Evolutionary conservation across 2,797 vertebrate genomes (phyloP), one percentile per base, ranked within the genome.

Genomic region (Threskiornis aethiopicus): DNA sequence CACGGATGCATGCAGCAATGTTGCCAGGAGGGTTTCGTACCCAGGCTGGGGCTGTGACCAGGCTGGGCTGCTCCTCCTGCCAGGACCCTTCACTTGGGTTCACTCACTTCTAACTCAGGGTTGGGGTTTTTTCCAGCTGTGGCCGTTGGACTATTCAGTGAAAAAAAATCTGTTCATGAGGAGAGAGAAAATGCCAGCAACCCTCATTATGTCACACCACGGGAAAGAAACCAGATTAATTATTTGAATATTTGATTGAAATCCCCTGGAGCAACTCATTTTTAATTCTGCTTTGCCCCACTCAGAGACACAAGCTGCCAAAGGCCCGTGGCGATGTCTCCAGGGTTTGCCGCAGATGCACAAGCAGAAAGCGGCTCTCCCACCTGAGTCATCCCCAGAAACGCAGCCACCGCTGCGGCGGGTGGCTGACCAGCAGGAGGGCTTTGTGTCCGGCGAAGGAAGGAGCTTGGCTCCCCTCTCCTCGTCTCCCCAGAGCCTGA

Each of bases 391-490:
- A 24, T 13, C 41, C 65, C 70, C 1, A 0, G 59, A 89, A 87
- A 71, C 1, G 2, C 65, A 25, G 17, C 33, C 54, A 33, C 20
- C 5, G 0, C 33, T 2, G 0, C 39, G 41, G 22, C 3, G 2
- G 19, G 33, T 2, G 2, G 49, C 39, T 4, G 2, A 24, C 1
- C 5, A 62, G 33, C 28, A 64, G 59, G 41, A 58, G 49, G 39
- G 25, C 28, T 83, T 52, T 2, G 3, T 2, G 35, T 15, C 42
- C 5, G 2, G 58, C 5, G 4, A 47, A n/a, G 62, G 44, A 49
- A 72, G 61, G 77, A 70, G 39, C 11, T 71, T 5, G 0, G 13
- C 31, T 59, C 18, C 29, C 31, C 28, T 83, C 29, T 10, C 3
- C 18, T 66, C 16, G 11, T 14, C 37, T 49, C 46, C 64, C 59